A percentile compares a stretch with the other conserved stretches of the same genome.
Conservation (phyloP, 2,888 invertebrate species). For the Agrotis puta region DNA sequence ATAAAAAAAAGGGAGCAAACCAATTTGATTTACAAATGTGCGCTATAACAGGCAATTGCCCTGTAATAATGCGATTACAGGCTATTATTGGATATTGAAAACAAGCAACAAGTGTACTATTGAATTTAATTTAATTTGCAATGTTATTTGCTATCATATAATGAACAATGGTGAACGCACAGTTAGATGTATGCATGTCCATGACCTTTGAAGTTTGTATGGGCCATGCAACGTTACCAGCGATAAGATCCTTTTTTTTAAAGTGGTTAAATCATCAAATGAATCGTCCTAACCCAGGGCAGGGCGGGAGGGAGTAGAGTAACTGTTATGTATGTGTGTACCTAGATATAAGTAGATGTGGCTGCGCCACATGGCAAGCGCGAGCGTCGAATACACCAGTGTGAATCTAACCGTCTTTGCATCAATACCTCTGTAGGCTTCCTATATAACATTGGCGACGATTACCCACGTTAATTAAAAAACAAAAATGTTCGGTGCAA, state of each 20-base stretch:
- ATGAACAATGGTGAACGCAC: not conserved
- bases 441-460: not conserved
- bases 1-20: not conserved
- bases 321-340: too few species aligned
- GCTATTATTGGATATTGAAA: not conserved
- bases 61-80: not conserved
- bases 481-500: not conserved
- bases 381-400: too few species aligned
- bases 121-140: slow-evolving; percentile 1
- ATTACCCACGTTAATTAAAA: not conserved
- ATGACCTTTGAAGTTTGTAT: too few species aligned
- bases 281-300: too few species aligned
- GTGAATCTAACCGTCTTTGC: too few species aligned
- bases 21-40: not conserved
- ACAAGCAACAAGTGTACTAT: slow-evolving; percentile 30
- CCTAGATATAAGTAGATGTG: too few species aligned
- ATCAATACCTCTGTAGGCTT: too few species aligned
- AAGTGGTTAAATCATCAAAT: too few species aligned
- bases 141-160: not conserved
- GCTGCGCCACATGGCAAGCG: too few species aligned
- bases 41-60: not conserved
- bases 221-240: too few species aligned
- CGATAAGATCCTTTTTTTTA: too few species aligned
- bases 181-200: not conserved
- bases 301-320: too few species aligned